phyloP scores from a whole-genome alignment of 1,140 invertebrate species.

The Orchesella cincta region DNA sequence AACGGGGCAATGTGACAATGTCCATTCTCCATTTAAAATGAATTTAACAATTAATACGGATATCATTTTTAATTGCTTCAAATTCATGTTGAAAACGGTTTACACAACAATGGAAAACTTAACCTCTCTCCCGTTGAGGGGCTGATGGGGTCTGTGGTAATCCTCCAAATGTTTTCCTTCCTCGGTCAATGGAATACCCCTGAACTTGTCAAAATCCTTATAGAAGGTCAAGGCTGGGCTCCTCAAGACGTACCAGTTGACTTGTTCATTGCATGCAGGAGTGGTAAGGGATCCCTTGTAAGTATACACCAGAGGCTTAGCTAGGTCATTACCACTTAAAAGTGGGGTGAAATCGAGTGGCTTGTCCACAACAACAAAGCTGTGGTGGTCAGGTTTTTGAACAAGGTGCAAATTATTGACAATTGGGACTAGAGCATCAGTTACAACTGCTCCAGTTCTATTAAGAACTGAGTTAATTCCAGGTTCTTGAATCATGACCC shows the following conservation, averaged over 20 bases:
- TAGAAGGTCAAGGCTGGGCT: neutral
- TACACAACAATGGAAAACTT: neutral
- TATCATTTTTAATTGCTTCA: no score
- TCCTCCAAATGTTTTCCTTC: neutral
- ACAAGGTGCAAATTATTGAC: neutral
- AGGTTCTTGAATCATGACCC: conserved; percentile 2
- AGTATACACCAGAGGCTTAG: neutral
- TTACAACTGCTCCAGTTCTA: no score
- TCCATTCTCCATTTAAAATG: no score
- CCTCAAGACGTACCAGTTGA: conserved; percentile 15
- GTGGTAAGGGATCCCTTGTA: conserved; percentile 26
- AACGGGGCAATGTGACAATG: no score
- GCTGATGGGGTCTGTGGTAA: neutral
- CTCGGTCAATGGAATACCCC: neutral
- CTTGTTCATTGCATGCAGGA: conserved; percentile 24
- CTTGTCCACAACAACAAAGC: neutral
- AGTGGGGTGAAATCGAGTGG: neutral
- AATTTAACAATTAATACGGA: no score
- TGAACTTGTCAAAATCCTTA: neutral
- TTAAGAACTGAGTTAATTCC: no score
- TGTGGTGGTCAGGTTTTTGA: neutral
- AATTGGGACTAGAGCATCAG: neutral
- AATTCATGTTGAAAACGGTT: no score
- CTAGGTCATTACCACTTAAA: neutral
- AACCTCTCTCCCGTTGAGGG: neutral